Evolutionary conservation across 1,140 invertebrate genomes (phyloP).

Genomic region (Lasioglossum albipes): DNA sequence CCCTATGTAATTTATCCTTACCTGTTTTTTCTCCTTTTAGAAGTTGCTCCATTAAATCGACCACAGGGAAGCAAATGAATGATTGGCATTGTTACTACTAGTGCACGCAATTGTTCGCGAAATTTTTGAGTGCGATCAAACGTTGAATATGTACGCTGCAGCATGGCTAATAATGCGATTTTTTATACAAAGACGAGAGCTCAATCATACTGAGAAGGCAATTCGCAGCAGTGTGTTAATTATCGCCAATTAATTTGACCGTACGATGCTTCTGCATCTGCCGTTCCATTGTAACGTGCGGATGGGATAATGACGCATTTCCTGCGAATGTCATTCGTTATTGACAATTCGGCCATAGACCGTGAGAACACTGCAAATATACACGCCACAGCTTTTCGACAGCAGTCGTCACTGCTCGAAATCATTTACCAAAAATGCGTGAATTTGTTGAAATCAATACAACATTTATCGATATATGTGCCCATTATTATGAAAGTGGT

Average conservation of each 20-base stretch:
- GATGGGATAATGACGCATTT: conserved; percentile 28
- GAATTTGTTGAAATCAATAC: too few relatives aligned
- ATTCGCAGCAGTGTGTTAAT: conserved; percentile 43
- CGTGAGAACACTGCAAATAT: not conserved
- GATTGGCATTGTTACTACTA: too few relatives aligned
- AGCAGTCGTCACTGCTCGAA: not conserved
- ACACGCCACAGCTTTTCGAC: not conserved
- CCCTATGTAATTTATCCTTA: too few relatives aligned
- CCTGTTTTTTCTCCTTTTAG: not conserved
- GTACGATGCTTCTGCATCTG: not conserved
- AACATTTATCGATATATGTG: too few relatives aligned
- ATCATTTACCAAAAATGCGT: not conserved
- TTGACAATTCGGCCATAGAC: conserved; percentile 19
- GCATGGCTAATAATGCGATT: conserved; percentile 10
- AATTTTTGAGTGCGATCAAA: not conserved
- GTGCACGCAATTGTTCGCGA: too few relatives aligned
- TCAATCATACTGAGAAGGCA: not conserved
- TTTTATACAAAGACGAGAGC: conserved; percentile 7
- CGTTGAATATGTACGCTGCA: not conserved
- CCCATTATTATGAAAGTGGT: too few relatives aligned
- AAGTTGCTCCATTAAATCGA: not conserved
- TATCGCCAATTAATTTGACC: conserved; percentile 43
- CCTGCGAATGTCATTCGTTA: conserved; percentile 17
- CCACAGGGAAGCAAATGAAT: too few relatives aligned
- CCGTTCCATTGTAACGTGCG: conserved; percentile 10